Conservation (phyloP, 2,888 invertebrate species). For the Unio pictorum region DNA sequence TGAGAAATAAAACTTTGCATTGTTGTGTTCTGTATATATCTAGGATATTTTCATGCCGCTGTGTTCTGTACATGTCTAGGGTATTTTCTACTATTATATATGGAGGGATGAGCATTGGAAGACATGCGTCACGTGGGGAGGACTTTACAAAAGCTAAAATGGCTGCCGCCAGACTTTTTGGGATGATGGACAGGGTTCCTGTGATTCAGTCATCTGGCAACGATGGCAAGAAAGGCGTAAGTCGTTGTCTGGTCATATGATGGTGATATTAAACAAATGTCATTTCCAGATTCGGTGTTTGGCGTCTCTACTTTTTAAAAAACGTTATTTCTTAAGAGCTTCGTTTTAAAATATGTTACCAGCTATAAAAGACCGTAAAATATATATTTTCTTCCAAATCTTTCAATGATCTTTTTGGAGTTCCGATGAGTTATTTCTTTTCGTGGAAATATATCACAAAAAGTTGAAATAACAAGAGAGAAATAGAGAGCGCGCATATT, state of each 20-base stretch:
- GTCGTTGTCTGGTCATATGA: slow-evolving; percentile 8
- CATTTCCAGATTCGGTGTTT: not conserved
- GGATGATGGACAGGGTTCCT: slow-evolving; percentile 54
- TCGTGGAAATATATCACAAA: not conserved
- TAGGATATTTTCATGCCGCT: slow-evolving; percentile 53
- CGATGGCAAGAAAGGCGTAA: slow-evolving; percentile 44
- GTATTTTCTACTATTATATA: slow-evolving; percentile 62
- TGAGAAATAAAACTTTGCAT: not conserved
- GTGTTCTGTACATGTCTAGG: slow-evolving; percentile 31
- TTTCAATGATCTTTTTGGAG: not conserved
- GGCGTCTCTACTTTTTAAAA: not conserved
- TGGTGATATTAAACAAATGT: not conserved
- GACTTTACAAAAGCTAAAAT: slow-evolving; percentile 60
- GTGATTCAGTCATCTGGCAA: slow-evolving; percentile 46
- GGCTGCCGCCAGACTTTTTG: slow-evolving; percentile 54
- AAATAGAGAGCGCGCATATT: too few relatives aligned
- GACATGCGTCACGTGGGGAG: slow-evolving; percentile 51
- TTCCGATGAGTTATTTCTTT: not conserved
- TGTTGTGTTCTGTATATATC: not conserved
- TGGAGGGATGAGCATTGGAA: slow-evolving; percentile 62
- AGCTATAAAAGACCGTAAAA: too few relatives aligned
- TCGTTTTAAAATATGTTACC: too few relatives aligned
- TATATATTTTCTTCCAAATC: too few relatives aligned
- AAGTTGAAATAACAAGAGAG: too few relatives aligned
- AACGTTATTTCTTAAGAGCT: not conserved